A percentile compares a stretch with the other conserved stretches of the same genome.
Evolutionary conservation across 2,113 vertebrate genomes (phyloP).

Genomic region (Callocephalon fimbriatum): DNA sequence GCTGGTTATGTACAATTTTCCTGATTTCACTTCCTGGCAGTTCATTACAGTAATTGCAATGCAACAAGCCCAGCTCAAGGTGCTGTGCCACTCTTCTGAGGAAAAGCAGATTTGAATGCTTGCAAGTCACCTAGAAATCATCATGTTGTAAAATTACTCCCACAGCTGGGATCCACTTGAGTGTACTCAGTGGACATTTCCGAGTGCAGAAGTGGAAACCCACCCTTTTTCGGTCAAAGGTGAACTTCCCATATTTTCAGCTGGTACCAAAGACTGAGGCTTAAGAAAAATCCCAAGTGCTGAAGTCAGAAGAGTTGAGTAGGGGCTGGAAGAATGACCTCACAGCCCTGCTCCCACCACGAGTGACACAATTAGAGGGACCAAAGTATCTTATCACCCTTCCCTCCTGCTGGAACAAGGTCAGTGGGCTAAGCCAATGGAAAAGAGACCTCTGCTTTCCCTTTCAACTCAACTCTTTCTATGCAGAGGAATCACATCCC

Average conservation of each 20-base stretch:
- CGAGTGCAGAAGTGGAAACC: neutral
- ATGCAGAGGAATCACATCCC: neutral
- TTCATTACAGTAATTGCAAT: neutral
- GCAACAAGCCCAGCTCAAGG: neutral
- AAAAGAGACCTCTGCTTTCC: neutral
- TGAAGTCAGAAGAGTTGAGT: neutral
- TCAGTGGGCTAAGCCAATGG: neutral
- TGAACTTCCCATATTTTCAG: neutral
- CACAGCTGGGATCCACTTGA: neutral
- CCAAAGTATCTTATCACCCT: neutral
- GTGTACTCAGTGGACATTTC: neutral
- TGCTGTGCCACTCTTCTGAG: neutral
- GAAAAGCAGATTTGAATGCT: neutral
- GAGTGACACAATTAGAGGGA: neutral
- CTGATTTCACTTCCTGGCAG: neutral
- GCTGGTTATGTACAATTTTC: neutral
- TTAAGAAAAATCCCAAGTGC: neutral
- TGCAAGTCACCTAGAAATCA: neutral
- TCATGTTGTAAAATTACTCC: neutral
- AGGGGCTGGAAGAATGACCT: neutral
- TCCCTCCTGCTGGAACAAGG: neutral
- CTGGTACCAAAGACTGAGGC: neutral
- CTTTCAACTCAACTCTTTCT: neutral
- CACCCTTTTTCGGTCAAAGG: neutral
- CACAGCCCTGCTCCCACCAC: neutral